Base-by-base conservation (phyloP, 2,113 vertebrate species). In the Plecturocebus donacophilus region DNA sequence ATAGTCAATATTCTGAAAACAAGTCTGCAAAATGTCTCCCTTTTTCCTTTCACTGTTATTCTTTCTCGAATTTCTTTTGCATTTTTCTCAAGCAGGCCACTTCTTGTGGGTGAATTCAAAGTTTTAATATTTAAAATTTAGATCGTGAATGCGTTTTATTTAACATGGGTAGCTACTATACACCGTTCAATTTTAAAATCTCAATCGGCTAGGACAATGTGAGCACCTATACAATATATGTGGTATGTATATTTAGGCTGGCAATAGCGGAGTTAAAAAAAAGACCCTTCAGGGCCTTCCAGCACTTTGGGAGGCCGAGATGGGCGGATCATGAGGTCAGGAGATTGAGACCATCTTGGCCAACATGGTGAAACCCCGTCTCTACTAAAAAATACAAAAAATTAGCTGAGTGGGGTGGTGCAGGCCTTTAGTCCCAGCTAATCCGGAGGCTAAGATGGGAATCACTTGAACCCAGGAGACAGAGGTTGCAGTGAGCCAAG, bases 141-240 rank as follows among this genome's bases (percentile, higher is more conserved):
- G 82, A 64, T 9, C 68, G 19, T 17, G 27, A 95, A 93, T 70
- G 40, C 45, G 75, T 87, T 96, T 96, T 87, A 92, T 45, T 64
- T 21, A 58, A 87, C 42, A 20, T 25, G 79, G n/a, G 14, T 54
- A 88, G 66, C 80, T 84, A 84, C 13, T 73, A 56, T 38, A n/a
- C 16, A 61, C 49, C 90, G 9, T 70, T 75, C 38, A 54, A 38
- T 73, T 97, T 61, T 19, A 80, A 56, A 76, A 45, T 83, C 58
- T 85, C 19, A 90, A 56, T 32, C 61, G 14, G 35, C 23, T 45
- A 42, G 71, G 38, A 64, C 1, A 3, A 70, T 27, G 7, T 71
- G 27, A 85, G 12, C 54, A 66, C 23, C 58, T 86, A 87, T 3
- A 70, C 90, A 82, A 76, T 20, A 21, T 0, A 19, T 1, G 14